Percentiles rank a stretch among this genome's conserved stretches.
Evolutionary conservation across 92 coral and sea anemone species (phyloP).

Genomic region (Epizoanthus illoricatus): DNA sequence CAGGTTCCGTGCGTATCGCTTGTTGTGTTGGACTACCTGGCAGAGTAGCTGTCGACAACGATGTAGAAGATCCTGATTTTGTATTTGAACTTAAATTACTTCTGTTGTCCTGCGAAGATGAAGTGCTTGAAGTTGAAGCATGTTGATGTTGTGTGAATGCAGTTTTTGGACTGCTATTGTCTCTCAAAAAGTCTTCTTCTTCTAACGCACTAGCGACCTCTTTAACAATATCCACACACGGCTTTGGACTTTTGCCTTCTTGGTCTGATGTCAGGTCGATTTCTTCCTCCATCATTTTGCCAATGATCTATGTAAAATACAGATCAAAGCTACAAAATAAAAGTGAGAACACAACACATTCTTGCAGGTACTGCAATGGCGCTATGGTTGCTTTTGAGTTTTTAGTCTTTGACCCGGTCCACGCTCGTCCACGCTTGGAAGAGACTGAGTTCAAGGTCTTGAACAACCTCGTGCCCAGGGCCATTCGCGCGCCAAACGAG

Average conservation of each 20-base stretch:
- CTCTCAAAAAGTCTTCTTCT: slow-evolving; percentile 77
- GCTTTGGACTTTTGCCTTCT: slow-evolving; percentile 43
- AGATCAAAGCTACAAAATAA: slow-evolving; percentile 8
- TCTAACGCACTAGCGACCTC: slow-evolving; percentile 96
- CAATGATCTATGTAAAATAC: background rate
- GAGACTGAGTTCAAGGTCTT: too few species aligned
- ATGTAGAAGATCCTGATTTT: slow-evolving; percentile 21
- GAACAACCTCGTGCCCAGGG: too few species aligned
- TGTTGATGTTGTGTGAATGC: slow-evolving; percentile 27
- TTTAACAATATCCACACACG: slow-evolving; percentile 71
- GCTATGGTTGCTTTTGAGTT: slow-evolving; percentile 23
- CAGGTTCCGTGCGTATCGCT: slow-evolving; percentile 54
- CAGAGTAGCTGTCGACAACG: slow-evolving; percentile 9
- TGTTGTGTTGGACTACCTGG: slow-evolving; percentile 66
- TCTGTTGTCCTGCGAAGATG: slow-evolving; percentile 34
- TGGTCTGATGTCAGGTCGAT: slow-evolving; percentile 3
- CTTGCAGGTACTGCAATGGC: background rate
- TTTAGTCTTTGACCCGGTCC: slow-evolving; percentile 1
- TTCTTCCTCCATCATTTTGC: slow-evolving; percentile 43
- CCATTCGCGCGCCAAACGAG: too few species aligned
- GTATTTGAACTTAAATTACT: slow-evolving; percentile 26
- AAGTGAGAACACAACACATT: background rate
- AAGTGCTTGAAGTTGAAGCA: slow-evolving; percentile 35
- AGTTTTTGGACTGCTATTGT: slow-evolving; percentile 47
- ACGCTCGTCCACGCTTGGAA: background rate